phyloP scores from a whole-genome alignment of 2,888 invertebrate species.

The Erynnis tages region DNA sequence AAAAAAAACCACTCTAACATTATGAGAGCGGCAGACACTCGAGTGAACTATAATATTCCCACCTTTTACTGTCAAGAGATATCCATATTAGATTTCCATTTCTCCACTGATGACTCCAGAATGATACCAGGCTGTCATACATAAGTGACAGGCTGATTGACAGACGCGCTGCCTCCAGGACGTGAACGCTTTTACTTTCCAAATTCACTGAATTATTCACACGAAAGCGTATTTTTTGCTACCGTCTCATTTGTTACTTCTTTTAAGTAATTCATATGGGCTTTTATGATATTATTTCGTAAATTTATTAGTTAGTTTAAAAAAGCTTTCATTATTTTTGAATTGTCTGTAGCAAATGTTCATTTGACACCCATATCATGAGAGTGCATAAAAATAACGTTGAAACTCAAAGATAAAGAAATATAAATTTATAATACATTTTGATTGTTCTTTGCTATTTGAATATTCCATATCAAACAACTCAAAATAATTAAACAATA shows the following conservation, averaged over 20 bases:
- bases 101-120: slow-evolving; percentile 16
- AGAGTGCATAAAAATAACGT: no score
- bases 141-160: slow-evolving; percentile 70
- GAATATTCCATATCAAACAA: background rate
- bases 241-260: background rate
- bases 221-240: slow-evolving; percentile 42
- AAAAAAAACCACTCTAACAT: no score
- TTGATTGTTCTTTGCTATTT: background rate
- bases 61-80: background rate
- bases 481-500: background rate
- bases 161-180: slow-evolving; percentile 48
- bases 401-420: no score
- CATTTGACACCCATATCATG: no score
- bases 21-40: no score
- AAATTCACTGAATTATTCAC: slow-evolving; percentile 64
- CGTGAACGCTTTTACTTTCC: slow-evolving; percentile 63
- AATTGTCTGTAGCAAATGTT: no score
- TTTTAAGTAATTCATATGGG: slow-evolving; percentile 1
- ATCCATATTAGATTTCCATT: slow-evolving; percentile 12
- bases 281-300: no score
- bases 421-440: no score
- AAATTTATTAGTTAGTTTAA: no score
- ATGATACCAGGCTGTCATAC: slow-evolving; percentile 45
- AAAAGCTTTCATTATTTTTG: no score
- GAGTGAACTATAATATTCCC: background rate